These are phyloP conservation scores for Tyto alba DNA, from an alignment of 2,113 vertebrate species.

Conservation along the genomic window DNA sequence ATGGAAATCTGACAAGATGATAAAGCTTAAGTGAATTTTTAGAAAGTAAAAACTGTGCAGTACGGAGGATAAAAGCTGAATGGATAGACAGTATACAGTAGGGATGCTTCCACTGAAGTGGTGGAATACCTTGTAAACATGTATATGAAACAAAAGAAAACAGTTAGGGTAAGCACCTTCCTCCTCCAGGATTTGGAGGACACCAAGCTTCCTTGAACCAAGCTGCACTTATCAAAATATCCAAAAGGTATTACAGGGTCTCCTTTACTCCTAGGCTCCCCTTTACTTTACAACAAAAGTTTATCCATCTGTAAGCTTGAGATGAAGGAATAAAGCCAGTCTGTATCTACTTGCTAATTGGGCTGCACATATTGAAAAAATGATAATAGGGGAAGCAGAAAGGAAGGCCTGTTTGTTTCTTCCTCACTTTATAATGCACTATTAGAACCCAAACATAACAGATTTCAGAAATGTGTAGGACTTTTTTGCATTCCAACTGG, in stretches of 20 bases:
- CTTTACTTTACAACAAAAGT: neutral
- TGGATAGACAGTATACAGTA: neutral
- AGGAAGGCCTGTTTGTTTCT: neutral
- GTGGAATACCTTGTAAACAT: neutral
- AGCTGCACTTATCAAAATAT: neutral
- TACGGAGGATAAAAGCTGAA: neutral
- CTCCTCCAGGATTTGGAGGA: neutral
- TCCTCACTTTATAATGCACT: neutral
- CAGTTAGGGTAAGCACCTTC: neutral
- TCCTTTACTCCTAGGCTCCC: neutral
- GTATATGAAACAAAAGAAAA: neutral
- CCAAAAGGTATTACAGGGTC: neutral
- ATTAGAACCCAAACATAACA: neutral
- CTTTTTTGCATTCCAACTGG: neutral
- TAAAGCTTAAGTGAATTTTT: neutral
- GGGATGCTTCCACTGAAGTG: neutral
- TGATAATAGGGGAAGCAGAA: neutral
- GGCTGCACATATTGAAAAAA: neutral
- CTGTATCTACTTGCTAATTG: neutral
- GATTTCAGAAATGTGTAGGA: neutral
- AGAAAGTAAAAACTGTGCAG: neutral
- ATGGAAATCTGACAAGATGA: slow-evolving; percentile 24
- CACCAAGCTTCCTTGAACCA: neutral
- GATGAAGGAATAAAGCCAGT: neutral
- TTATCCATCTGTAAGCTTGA: neutral